Evolutionary conservation across 2,797 vertebrate species (phyloP), one percentile per base, ranked within the genome.

Genomic region (Scolopax bukidnonensis): DNA sequence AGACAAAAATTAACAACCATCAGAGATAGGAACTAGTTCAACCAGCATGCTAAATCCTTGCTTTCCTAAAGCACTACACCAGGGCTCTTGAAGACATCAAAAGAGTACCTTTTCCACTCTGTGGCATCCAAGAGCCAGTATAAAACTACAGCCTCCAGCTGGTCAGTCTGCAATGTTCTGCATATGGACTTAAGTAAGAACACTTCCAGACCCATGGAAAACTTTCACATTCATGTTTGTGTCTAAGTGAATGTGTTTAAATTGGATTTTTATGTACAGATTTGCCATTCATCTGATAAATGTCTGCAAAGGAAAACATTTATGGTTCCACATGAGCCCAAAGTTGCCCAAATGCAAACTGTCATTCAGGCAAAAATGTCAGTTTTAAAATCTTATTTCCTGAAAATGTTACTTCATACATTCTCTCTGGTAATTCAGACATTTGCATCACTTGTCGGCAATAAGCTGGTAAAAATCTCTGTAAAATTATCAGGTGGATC

Each of bases 361-460:
- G 41, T 45, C 50, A 86, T 93, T 95, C 68, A 93, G 61, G 48
- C 48, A 85, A 92, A 92, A 91, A 87, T 70, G 60, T 74, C 75
- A 87, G 60, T 75, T 90, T 90, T 90, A 89, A 93, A 84, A 94
- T 57, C 76, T 89, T 63, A 76, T 89, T 93, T 95, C 85, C 94
- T 95, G 89, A 84, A 95, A 95, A 88, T 91, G 88, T 89, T 84
- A 90, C 95, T 96, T 96, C 48, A 57, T 77, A 80, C n/a, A 70
- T 81, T 91, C 89, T 67, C 50, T 84, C 82, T 71, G 4, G 65
- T 74, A 91, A 96, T 94, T 95, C 60, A 90, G 56, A 50, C 23
- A 73, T 82, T 89, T 90, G 33, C 16, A 0, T 89, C 88, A 90
- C 53, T 50, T 87, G 59, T 60, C 32, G 4, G 53, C 67, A 87